Conservation (phyloP, 2,113 vertebrate species). For the Rhea americana region DNA sequence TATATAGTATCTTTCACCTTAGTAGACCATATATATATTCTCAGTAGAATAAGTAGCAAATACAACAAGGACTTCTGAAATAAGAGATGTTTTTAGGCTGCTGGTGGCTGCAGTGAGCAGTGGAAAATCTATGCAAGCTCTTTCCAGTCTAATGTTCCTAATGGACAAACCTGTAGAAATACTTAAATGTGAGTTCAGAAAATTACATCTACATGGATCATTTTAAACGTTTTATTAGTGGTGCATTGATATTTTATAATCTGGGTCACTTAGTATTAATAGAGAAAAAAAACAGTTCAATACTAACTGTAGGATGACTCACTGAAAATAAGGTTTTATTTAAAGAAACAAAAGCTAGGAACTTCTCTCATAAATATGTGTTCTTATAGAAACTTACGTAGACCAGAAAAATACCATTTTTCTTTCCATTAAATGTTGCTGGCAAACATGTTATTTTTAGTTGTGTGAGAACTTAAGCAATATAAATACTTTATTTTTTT, state of each 20-base stretch:
- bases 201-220: not conserved
- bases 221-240: not conserved
- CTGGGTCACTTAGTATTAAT: not conserved
- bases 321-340: not conserved
- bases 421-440: not conserved
- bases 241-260: not conserved
- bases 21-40: conserved; percentile 35
- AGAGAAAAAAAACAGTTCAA: not conserved
- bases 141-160: conserved; percentile 66
- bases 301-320: not conserved
- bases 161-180: conserved; percentile 36
- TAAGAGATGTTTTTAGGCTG: conserved; percentile 20
- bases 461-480: not conserved
- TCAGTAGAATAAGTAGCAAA: conserved; percentile 59
- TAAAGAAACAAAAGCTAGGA: not conserved
- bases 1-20: conserved; percentile 54
- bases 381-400: not conserved
- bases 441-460: not conserved
- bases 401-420: not conserved
- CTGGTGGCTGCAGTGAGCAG: conserved; percentile 33
- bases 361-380: not conserved
- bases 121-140: conserved; percentile 71
- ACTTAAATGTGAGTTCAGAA: conserved; percentile 53
- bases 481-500: not conserved
- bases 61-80: conserved; percentile 54